These are phyloP conservation scores for Caenorhabditis angaria DNA, from an alignment of 2,888 invertebrate species.

Conservation along the genomic window DNA sequence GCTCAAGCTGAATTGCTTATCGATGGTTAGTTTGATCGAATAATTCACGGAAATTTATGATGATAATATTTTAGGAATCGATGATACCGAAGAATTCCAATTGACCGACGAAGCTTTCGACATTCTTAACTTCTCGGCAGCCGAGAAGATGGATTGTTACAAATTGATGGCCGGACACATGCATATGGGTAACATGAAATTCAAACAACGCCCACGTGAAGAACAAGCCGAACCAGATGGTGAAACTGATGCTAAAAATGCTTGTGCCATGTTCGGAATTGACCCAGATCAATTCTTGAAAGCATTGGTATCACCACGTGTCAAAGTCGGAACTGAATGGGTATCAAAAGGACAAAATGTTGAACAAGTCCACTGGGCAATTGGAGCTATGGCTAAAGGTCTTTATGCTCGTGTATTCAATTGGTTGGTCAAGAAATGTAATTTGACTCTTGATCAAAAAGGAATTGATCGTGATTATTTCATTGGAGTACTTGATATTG, in stretches of 20 bases:
- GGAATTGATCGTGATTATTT: conserved; percentile 69
- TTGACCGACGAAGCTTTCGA: conserved; percentile 85
- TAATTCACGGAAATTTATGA: not conserved
- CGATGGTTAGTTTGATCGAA: conserved; percentile 77
- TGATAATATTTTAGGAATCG: conserved; percentile 78
- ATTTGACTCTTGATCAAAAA: conserved; percentile 83
- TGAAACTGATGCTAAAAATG: conserved; percentile 77
- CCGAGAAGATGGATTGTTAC: conserved; percentile 96
- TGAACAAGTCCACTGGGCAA: conserved; percentile 74
- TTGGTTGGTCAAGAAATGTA: conserved; percentile 98
- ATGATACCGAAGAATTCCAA: conserved; percentile 86
- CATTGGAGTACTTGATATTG: conserved; percentile 74
- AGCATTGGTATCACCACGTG: conserved; percentile 75
- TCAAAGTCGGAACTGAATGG: conserved; percentile 75
- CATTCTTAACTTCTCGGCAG: conserved; percentile 94
- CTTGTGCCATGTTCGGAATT: conserved; percentile 63
- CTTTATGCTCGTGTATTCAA: conserved; percentile 75
- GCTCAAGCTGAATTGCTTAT: conserved; percentile 93
- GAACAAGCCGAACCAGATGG: conserved; percentile 89
- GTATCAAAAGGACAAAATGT: conserved; percentile 76
- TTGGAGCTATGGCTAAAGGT: conserved; percentile 74
- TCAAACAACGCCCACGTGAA: conserved; percentile 99
- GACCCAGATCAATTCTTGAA: conserved; percentile 72
- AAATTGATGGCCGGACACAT: conserved; percentile 96
- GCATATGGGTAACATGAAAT: conserved; percentile 99